Evolutionary conservation across 2,888 invertebrate genomes (phyloP), one percentile per base, ranked within the genome.

Genomic region (Amphipoea oculea): DNA sequence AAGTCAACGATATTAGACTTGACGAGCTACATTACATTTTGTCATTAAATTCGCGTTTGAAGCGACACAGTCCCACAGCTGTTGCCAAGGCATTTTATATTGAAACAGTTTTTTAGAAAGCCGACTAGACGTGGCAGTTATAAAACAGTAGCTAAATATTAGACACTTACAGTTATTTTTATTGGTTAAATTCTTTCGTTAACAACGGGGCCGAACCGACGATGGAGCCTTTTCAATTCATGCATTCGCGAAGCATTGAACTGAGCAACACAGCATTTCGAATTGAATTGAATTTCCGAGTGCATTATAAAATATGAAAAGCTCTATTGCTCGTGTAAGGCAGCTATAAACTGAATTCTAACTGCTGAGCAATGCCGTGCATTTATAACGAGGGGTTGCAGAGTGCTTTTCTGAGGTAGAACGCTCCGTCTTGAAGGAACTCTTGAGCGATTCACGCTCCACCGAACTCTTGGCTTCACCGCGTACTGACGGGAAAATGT

Each of bases 61-160:
- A 85, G 76, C 79, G 80, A 83, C 85, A 83, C 65, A 40, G 40
- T 65, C 40, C 11, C 65, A 65, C 86, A 86, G 86, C 88, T 89
- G 90, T 89, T 90, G 83, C 88, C 86, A 87, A 85, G 86, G 82
- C 83, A 86, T 86, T 90, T 88, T 87, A 85, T 87, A 88, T 90
- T 76, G 71, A 79, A 89, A 78, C 79, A 60, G 80, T 83, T 89
- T 84, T 89, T 88, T 88, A 82, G 79, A 84, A 86, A 86, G 82
- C 78, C 57, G 45, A 57, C 70, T 82, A 73, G 78, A 73, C 67
- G 72, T 71, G 45, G 78, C 54, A 66, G 68, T 70, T 86, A 74
- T 73, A 83, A 88, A 82, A 78, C 70, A 79, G 77, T 78, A 71
- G 77, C 73, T 54, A 67, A 79, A 83, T 78, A 79, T 73, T 78